Conservation (phyloP, 2,113 vertebrate genomes). For the Grantiella picta region DNA sequence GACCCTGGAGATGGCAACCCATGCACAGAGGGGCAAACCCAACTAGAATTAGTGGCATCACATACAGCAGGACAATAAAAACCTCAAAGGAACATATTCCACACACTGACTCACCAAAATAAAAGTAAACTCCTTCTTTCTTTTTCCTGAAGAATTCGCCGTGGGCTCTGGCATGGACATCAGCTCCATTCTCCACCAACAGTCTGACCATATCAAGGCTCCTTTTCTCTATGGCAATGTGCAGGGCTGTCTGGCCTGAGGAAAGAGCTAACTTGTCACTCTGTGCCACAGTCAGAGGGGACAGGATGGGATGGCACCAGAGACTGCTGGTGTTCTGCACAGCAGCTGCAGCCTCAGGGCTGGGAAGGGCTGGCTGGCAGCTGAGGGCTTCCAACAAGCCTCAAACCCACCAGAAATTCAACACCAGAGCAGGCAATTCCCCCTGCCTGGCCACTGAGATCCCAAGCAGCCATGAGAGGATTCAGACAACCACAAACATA, state of each 20-base stretch:
- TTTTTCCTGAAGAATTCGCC: constrained; percentile 88
- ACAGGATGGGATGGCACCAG: not conserved
- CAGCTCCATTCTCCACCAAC: constrained; percentile 84
- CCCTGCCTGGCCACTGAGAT: not conserved
- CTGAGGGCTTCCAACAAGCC: not conserved
- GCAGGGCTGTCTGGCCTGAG: constrained; percentile 90
- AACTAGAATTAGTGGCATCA: not conserved
- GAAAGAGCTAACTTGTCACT: not conserved
- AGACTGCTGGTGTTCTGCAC: not conserved
- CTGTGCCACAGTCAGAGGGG: not conserved
- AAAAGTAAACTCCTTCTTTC: constrained; percentile 80
- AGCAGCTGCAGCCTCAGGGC: not conserved
- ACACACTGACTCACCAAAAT: constrained; percentile 83
- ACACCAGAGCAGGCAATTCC: not conserved
- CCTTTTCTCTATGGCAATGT: constrained; percentile 91
- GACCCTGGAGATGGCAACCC: not conserved
- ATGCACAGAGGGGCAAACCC: not conserved
- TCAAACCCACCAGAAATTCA: not conserved
- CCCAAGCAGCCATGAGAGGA: not conserved
- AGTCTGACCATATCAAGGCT: constrained; percentile 78
- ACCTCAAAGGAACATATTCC: not conserved
- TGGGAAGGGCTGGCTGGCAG: not conserved
- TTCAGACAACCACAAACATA: accelerated
- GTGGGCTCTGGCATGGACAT: constrained; percentile 84
- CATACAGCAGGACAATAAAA: not conserved